Conservation (phyloP, 2,888 invertebrate genomes). For the Morpho achilles region DNA sequence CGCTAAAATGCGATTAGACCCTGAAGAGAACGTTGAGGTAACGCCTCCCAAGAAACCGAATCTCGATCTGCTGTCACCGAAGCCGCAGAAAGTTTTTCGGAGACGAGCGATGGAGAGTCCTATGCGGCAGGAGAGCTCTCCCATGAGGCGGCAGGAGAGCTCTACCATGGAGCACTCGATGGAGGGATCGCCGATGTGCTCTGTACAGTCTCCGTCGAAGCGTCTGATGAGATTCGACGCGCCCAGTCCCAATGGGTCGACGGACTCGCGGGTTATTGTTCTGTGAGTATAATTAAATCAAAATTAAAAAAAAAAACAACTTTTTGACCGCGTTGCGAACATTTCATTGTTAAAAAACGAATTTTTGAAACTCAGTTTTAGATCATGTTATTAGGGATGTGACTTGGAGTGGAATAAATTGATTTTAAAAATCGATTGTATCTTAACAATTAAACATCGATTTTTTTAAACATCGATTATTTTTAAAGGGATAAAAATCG, state of each 20-base stretch:
- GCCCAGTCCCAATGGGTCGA: slow-evolving; percentile 67
- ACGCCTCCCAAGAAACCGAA: slow-evolving; percentile 15
- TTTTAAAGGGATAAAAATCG: too few species aligned
- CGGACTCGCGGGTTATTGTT: slow-evolving; percentile 54
- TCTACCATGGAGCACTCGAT: not conserved
- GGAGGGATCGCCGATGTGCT: slow-evolving; percentile 12
- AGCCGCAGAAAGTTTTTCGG: not conserved
- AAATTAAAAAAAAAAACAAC: too few species aligned
- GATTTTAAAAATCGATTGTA: too few species aligned
- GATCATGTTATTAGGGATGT: too few species aligned
- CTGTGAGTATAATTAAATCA: slow-evolving; percentile 42
- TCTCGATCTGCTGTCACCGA: not conserved
- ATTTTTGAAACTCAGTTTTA: too few species aligned
- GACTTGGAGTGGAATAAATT: too few species aligned
- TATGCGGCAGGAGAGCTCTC: not conserved
- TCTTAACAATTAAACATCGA: too few species aligned
- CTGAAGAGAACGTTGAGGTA: slow-evolving; percentile 26
- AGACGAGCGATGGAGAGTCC: not conserved
- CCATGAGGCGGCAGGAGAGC: not conserved
- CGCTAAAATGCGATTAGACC: slow-evolving; percentile 54
- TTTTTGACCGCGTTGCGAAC: too few species aligned
- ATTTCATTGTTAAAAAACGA: too few species aligned
- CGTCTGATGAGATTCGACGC: slow-evolving; percentile 46
- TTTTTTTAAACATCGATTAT: too few species aligned
- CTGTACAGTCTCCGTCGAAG: slow-evolving; percentile 32